These are phyloP conservation scores for Hetaerina titia DNA, from an alignment of 2,888 invertebrate genomes.

Conservation along the genomic window DNA sequence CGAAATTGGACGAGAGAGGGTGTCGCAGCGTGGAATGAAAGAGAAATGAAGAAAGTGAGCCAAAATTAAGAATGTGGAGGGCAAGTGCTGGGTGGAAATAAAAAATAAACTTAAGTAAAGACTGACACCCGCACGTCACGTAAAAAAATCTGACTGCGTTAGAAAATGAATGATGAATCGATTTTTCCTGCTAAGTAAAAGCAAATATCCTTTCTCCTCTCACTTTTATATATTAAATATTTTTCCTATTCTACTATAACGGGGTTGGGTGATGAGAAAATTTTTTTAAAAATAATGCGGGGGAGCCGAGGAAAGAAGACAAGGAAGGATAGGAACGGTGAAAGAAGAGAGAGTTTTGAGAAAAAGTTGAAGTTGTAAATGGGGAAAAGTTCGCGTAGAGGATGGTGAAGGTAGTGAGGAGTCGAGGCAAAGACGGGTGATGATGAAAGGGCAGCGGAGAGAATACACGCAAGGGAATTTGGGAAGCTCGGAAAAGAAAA, in stretches of 20 bases:
- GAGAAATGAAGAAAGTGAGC: not conserved
- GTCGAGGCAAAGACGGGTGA: not conserved
- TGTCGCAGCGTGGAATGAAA: not conserved
- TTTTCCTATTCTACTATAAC: not conserved
- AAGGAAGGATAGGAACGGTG: not conserved
- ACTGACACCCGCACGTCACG: not conserved
- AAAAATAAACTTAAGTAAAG: not conserved
- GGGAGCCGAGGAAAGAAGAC: not conserved
- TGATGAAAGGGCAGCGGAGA: not conserved
- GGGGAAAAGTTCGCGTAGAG: conserved; percentile 18
- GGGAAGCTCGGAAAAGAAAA: not conserved
- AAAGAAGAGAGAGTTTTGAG: not conserved
- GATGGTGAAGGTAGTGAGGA: not conserved
- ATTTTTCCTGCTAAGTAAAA: conserved; percentile 41
- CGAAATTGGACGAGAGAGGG: no score
- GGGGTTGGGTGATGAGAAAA: not conserved
- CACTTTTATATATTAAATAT: not conserved
- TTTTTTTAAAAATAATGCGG: not conserved
- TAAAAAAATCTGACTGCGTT: not conserved
- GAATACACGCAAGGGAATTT: not conserved
- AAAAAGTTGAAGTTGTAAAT: conserved; percentile 30
- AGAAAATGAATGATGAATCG: conserved; percentile 4
- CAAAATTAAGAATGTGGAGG: not conserved
- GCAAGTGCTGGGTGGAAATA: not conserved
- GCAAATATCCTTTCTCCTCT: not conserved